Base-by-base conservation (phyloP, 2,888 invertebrate genomes). In the Pollenia angustigena region DNA sequence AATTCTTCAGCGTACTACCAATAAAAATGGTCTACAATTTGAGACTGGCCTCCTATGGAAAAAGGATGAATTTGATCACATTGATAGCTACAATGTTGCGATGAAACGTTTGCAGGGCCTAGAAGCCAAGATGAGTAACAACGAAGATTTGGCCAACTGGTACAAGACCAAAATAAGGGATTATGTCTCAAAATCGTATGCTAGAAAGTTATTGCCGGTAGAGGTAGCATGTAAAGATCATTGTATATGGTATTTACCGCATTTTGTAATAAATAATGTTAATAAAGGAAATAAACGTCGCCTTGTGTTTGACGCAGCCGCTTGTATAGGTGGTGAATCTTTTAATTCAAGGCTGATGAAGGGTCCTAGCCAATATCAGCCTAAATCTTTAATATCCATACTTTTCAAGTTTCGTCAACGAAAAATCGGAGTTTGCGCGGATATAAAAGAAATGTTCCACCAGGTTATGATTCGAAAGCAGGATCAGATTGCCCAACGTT, bases 361-460 rank as follows among this genome's bases (percentile, higher is more conserved):
- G n/a, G 76, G 82, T 16, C 85, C 85, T 18, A 48, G 81, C 10
- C 82, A 81, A 16, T 81, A 62, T 48, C 85, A 88, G 46, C 85
- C 86, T 3, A 85, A 85, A 16, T 72, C 82, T 11, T 40, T 88
- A 18, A 12, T 86, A 54, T 50, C 80, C 1, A 76, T 88, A 32
- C 48, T 88, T n/a, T 88, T 87, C 58, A 82, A 81, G 58, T 88
- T 88, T 60, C 81, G 75, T 2, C 81, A 80, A n/a, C 11, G 75
- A 16, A 66, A 50, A 16, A 82, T 88, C 16, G 69, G 80, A 6
- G 54, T 69, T 42, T 86, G 23, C 85, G 88, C 81, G 66, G 89
- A 82, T 18, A 74, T 42, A 74, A 54, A 18, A 9, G 78, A 87
- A 60, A 87, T 87, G 62, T 78, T 78, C 40, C 68, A 78, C 16